A percentile compares a stretch with the other conserved stretches of the same genome.
These are phyloP conservation scores for Loripinus fragilis DNA, from an alignment of 2,888 invertebrate genomes.

Conservation along the genomic window DNA sequence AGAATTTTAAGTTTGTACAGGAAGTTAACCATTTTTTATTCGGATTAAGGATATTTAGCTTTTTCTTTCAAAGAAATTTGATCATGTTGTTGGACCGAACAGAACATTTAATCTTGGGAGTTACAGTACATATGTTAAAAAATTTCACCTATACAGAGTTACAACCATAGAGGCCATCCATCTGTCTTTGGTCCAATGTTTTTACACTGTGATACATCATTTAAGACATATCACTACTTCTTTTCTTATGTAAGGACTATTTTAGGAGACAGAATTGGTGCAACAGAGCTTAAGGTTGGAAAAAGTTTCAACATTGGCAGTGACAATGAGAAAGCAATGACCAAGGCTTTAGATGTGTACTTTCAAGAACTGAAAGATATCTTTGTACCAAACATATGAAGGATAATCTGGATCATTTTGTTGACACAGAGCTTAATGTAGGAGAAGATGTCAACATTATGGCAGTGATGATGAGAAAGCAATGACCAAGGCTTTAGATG, in stretches of 20 bases:
- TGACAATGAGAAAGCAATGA: background rate
- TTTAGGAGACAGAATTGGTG: background rate
- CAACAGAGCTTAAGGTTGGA: background rate
- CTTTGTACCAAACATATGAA: conserved; percentile 10
- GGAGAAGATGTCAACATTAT: background rate
- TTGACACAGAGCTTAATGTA: background rate
- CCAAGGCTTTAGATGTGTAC: background rate
- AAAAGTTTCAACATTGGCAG: background rate
- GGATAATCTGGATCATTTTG: conserved; percentile 4
- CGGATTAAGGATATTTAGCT: no score
- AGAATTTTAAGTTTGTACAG: background rate
- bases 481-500: background rate
- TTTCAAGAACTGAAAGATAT: background rate
- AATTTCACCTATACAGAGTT: background rate
- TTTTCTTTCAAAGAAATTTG: background rate
- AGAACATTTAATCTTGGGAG: conserved; percentile 6
- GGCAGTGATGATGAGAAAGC: background rate
- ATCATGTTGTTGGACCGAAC: background rate
- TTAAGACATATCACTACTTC: background rate
- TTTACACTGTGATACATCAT: background rate
- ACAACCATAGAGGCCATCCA: background rate
- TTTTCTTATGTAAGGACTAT: conserved; percentile 6
- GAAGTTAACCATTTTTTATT: background rate
- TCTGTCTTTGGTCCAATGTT: background rate
- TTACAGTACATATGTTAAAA: background rate